Evolutionary conservation across 2,113 vertebrate genomes (phyloP).

Genomic region (Upupa epops): DNA sequence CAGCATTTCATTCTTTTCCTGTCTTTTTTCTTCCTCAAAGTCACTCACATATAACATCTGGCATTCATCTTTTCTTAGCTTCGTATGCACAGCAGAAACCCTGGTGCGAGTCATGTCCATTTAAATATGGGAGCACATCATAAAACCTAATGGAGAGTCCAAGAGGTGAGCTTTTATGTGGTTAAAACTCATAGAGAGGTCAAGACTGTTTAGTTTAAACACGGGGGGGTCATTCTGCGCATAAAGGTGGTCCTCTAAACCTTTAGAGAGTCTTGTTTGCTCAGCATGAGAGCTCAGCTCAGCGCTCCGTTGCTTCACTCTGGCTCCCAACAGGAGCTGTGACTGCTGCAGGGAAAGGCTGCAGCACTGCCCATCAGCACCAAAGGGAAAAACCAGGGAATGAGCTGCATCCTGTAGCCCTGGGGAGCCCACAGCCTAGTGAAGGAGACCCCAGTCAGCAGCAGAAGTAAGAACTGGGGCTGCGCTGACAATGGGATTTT

Average conservation of each 20-base stretch:
- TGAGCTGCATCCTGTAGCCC: accelerated
- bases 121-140: conserved; percentile 69
- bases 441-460: neutral
- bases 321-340: accelerated
- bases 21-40: accelerated
- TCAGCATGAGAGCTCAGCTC: neutral
- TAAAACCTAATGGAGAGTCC: conserved; percentile 64
- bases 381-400: accelerated
- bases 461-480: neutral
- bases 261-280: conserved; percentile 14
- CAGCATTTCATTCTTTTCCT: conserved; percentile 7
- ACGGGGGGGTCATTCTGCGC: conserved; percentile 15
- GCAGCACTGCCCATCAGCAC: accelerated
- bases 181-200: conserved; percentile 58
- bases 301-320: neutral
- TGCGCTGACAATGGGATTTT: accelerated
- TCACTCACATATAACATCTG: conserved; percentile 45
- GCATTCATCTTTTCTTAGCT: conserved; percentile 59
- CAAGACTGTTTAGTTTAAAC: conserved; percentile 69
- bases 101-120: conserved; percentile 65
- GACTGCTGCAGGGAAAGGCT: neutral
- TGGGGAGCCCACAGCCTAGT: accelerated
- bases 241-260: conserved; percentile 54
- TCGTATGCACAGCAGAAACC: neutral
- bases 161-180: conserved; percentile 70